phyloP scores from a whole-genome alignment of 2,888 invertebrate genomes.

The Congeria kusceri region DNA sequence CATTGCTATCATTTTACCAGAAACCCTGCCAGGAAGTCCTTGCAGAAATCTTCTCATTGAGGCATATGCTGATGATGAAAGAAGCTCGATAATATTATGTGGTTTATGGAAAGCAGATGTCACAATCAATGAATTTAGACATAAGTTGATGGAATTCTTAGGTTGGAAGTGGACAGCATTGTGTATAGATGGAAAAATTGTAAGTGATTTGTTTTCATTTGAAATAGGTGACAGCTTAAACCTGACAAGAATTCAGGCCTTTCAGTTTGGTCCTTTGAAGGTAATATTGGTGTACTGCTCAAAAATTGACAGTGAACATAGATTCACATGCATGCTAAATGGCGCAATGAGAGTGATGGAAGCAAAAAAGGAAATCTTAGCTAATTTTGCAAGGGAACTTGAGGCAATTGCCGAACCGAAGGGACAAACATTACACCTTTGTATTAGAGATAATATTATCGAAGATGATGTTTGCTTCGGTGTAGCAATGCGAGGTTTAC shows the following conservation, averaged over 20 bases:
- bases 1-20: not conserved
- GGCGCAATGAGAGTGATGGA: conserved; percentile 10
- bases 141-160: not conserved
- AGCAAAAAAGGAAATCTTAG: conserved; percentile 20
- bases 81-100: no score
- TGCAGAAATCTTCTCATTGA: no score
- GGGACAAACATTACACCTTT: conserved; percentile 28
- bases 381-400: conserved; percentile 20
- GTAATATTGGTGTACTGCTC: conserved; percentile 25
- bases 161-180: conserved; percentile 22
- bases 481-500: conserved; percentile 2
- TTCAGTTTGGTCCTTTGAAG: conserved; percentile 2
- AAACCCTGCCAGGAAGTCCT: no score
- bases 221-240: not conserved
- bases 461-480: conserved; percentile 31
- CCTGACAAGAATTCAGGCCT: conserved; percentile 22
- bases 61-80: no score
- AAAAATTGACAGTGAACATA: conserved; percentile 5
- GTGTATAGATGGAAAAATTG: conserved; percentile 25
- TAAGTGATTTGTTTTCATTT: not conserved
- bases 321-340: conserved; percentile 12
- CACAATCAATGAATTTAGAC: not conserved
- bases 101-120: no score
- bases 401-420: not conserved
- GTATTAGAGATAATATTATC: conserved; percentile 24